These are phyloP conservation scores for Ataeniobius toweri DNA, from an alignment of 2,797 vertebrate species.

Conservation along the genomic window DNA sequence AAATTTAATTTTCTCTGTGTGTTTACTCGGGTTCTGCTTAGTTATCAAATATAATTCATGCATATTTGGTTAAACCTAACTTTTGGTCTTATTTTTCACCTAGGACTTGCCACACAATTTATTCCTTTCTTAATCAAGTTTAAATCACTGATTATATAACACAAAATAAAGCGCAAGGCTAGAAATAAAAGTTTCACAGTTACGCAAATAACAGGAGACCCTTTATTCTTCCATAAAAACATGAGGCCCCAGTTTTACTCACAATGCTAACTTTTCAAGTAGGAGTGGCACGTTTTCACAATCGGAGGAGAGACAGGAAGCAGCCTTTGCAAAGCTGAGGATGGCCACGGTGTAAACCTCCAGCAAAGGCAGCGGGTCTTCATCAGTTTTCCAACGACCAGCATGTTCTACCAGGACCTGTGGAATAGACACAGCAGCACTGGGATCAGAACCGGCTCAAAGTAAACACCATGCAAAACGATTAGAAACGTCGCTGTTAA, in stretches of 20 bases:
- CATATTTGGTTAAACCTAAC: no score
- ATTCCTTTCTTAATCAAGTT: neutral
- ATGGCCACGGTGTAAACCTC: conserved; percentile 97
- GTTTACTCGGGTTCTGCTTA: no score
- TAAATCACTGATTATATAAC: neutral
- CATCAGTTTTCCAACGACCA: conserved; percentile 94
- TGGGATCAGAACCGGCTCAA: neutral
- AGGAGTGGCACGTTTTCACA: conserved; percentile 97
- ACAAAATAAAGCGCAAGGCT: neutral
- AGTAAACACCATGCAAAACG: neutral
- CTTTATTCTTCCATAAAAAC: neutral
- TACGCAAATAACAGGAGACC: neutral
- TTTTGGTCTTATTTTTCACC: no score
- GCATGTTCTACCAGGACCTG: conserved; percentile 96
- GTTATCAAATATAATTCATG: no score
- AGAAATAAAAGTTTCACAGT: neutral
- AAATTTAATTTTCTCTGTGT: no score
- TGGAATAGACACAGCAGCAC: conserved; percentile 3
- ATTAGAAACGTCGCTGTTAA: neutral
- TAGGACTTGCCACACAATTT: no score
- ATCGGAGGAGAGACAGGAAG: conserved; percentile 92
- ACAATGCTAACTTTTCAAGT: conserved; percentile 98
- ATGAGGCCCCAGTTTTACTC: conserved; percentile 73
- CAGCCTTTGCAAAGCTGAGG: conserved; percentile 92
- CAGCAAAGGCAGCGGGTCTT: conserved; percentile 93